phyloP scores from a whole-genome alignment of 2,113 vertebrate genomes.

The Neodon shergylaensis region DNA sequence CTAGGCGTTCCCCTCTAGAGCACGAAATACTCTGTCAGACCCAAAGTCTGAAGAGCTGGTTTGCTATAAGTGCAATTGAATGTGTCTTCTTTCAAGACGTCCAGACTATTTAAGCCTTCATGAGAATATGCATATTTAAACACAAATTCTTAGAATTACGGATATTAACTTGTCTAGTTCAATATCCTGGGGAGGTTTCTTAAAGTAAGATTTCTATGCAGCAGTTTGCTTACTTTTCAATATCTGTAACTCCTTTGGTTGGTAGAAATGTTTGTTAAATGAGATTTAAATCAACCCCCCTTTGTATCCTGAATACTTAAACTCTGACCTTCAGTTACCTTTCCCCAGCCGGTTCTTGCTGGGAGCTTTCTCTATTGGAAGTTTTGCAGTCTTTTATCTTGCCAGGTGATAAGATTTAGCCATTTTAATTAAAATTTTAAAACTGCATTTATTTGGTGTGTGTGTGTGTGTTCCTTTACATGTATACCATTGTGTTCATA shows the following conservation, averaged over 20 bases:
- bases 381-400: not conserved
- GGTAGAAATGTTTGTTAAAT: not conserved
- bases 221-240: not conserved
- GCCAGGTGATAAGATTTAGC: not conserved
- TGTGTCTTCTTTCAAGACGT: not conserved
- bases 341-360: fast-evolving
- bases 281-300: not conserved
- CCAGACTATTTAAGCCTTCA: not conserved
- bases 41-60: not conserved
- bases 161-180: slow-evolving; percentile 36
- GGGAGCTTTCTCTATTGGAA: not conserved
- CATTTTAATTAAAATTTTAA: not conserved
- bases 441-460: not conserved
- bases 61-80: not conserved
- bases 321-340: no score
- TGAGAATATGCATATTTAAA: not conserved
- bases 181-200: slow-evolving; percentile 12
- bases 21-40: not conserved
- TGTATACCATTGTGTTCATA: not conserved
- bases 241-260: not conserved
- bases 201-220: not conserved
- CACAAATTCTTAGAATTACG: not conserved
- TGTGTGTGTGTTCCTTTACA: not conserved
- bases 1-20: slow-evolving; percentile 45
- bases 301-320: not conserved